Conservation (phyloP, 2,113 vertebrate species). For the Paralichthys olivaceus region DNA sequence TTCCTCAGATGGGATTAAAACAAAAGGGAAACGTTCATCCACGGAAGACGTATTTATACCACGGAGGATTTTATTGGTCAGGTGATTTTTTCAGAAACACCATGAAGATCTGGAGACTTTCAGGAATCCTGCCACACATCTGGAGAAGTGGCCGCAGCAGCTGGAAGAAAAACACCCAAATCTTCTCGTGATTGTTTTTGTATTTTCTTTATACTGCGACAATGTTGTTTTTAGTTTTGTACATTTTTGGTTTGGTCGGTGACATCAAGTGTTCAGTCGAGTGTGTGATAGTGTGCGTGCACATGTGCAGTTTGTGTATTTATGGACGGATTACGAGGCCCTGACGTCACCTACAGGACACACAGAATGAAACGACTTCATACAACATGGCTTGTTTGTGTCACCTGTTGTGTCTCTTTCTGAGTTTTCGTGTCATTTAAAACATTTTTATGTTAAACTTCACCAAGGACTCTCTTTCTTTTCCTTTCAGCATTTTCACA, state of each 20-base stretch:
- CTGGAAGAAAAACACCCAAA: slow-evolving; percentile 21
- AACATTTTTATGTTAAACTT: not conserved
- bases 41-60: slow-evolving; percentile 15
- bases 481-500: too few relatives aligned
- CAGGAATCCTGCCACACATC: slow-evolving; percentile 11
- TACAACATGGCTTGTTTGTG: not conserved
- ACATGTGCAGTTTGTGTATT: not conserved
- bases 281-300: not conserved
- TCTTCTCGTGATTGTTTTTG: slow-evolving; percentile 5
- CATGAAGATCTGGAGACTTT: slow-evolving; percentile 27
- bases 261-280: not conserved
- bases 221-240: slow-evolving; percentile 24
- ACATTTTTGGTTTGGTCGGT: not conserved
- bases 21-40: slow-evolving; percentile 21
- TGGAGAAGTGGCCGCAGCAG: slow-evolving; percentile 19
- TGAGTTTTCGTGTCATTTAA: not conserved
- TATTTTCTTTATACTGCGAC: slow-evolving; percentile 7
- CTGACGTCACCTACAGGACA: too few relatives aligned
- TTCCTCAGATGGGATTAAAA: slow-evolving; percentile 7
- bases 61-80: slow-evolving; percentile 16
- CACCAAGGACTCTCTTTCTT: too few relatives aligned
- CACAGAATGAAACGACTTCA: too few relatives aligned
- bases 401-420: not conserved
- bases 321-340: slow-evolving; percentile 11
- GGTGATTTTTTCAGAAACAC: not conserved